phyloP scores from a whole-genome alignment of 1,140 invertebrate genomes.

The Trachymyrmex cornetzi region DNA sequence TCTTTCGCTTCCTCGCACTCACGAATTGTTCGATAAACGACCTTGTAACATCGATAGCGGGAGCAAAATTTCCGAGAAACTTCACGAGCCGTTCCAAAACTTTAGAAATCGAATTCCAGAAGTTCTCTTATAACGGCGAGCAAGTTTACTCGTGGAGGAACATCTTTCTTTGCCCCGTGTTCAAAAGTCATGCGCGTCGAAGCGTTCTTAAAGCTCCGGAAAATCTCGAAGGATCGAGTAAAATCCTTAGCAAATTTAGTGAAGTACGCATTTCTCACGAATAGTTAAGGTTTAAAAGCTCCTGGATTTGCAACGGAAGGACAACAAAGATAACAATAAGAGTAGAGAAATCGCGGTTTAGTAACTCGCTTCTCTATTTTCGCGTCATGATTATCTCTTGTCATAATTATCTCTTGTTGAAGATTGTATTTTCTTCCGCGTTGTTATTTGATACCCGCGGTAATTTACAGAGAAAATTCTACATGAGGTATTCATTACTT shows the following conservation, averaged over 20 bases:
- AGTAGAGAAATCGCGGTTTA: not conserved
- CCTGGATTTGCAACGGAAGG: not conserved
- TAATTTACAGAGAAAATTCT: slow-evolving; percentile 4
- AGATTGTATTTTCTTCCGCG: not conserved
- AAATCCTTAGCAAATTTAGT: not conserved
- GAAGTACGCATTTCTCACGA: not conserved
- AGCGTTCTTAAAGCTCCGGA: not conserved
- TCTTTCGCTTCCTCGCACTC: not conserved
- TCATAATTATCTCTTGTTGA: not conserved
- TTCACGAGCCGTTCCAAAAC: slow-evolving; percentile 20
- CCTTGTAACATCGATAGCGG: slow-evolving; percentile 1
- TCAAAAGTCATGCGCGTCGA: not conserved
- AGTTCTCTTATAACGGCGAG: slow-evolving; percentile 3
- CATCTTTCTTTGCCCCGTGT: not conserved
- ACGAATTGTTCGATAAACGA: slow-evolving; percentile 12
- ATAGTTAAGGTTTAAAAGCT: not conserved
- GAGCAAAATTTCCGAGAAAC: slow-evolving; percentile 38
- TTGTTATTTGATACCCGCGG: not conserved
- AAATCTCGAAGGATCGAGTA: not conserved
- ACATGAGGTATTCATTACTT: not conserved
- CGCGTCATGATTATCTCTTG: no score
- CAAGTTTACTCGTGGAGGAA: slow-evolving; percentile 4
- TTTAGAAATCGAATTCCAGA: slow-evolving; percentile 17
- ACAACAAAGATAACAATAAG: not conserved
- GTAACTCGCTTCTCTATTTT: not conserved